A percentile compares a stretch with the other conserved stretches of the same genome.
Conservation (phyloP, 2,888 invertebrate genomes). For the Hymenopus coronatus region DNA sequence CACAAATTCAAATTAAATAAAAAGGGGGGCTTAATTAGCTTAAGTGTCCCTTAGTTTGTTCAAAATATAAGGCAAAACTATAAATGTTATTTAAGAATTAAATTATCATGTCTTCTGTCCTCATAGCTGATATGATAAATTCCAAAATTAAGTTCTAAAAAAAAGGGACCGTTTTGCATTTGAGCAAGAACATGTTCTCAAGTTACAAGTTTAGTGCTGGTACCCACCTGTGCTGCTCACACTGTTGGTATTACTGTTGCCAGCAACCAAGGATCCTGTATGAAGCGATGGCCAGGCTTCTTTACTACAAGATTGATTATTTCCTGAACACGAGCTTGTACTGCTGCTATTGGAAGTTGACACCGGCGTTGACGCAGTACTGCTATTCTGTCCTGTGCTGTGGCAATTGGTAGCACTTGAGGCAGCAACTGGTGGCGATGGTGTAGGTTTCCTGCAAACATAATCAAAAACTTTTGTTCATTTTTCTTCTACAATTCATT, state of each 20-base stretch:
- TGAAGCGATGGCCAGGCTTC: constrained; percentile 65
- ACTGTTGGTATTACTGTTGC: not conserved
- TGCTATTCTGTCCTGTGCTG: constrained; percentile 16
- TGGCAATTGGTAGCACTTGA: constrained; percentile 35
- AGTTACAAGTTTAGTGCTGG: too few species aligned
- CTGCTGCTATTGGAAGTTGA: constrained; percentile 20
- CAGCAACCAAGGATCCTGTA: not conserved
- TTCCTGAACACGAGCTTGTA: constrained; percentile 29
- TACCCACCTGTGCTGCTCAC: not conserved
- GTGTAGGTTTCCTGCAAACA: constrained; percentile 47
- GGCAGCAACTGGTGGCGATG: constrained; percentile 50
- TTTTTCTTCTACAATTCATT: too few species aligned
- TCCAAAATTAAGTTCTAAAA: too few species aligned
- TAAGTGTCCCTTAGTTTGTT: too few species aligned
- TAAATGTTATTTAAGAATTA: too few species aligned
- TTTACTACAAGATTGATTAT: constrained; percentile 48
- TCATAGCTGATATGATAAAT: too few species aligned
- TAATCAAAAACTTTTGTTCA: constrained; percentile 18
- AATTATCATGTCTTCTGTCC: too few species aligned
- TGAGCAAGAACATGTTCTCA: too few species aligned
- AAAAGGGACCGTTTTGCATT: too few species aligned
- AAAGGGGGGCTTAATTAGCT: too few species aligned
- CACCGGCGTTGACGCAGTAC: not conserved
- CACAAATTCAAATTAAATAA: too few species aligned
- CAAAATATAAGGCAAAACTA: too few species aligned